Evolutionary conservation across 2,797 vertebrate genomes (phyloP).

Genomic region (Falco peregrinus): DNA sequence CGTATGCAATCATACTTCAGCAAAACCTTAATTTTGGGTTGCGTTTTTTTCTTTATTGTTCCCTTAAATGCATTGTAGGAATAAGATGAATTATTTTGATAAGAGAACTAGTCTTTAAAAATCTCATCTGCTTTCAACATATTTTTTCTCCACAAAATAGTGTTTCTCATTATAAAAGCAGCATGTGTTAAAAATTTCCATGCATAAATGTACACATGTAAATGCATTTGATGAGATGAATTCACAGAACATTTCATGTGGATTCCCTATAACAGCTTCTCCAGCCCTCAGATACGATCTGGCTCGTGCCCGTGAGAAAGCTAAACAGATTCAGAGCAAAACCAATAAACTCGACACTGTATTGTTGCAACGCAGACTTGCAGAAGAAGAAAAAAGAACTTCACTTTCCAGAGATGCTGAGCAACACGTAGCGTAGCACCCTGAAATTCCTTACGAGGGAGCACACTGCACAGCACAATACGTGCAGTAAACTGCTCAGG

Average conservation of each 20-base stretch:
- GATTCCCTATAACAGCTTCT: background rate
- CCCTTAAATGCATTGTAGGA: background rate
- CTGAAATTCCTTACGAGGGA: background rate
- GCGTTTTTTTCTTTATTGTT: background rate
- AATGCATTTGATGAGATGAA: background rate
- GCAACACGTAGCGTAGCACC: rapidly evolving
- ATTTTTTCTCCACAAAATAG: background rate
- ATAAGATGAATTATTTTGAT: background rate
- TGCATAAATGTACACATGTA: background rate
- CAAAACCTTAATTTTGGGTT: background rate
- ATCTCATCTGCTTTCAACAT: background rate
- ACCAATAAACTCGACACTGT: background rate
- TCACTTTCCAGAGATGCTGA: background rate
- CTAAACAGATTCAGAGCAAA: background rate
- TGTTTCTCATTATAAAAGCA: background rate
- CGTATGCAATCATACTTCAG: background rate
- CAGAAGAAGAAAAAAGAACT: background rate
- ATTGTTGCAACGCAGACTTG: background rate
- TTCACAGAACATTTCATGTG: background rate
- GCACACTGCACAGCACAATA: background rate
- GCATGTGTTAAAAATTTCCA: background rate
- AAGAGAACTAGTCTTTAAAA: background rate
- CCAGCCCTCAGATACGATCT: background rate
- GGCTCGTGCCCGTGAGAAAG: background rate
- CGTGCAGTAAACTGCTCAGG: rapidly evolving